phyloP scores from a whole-genome alignment of 2,888 invertebrate genomes.

The Dynastes hyllus region DNA sequence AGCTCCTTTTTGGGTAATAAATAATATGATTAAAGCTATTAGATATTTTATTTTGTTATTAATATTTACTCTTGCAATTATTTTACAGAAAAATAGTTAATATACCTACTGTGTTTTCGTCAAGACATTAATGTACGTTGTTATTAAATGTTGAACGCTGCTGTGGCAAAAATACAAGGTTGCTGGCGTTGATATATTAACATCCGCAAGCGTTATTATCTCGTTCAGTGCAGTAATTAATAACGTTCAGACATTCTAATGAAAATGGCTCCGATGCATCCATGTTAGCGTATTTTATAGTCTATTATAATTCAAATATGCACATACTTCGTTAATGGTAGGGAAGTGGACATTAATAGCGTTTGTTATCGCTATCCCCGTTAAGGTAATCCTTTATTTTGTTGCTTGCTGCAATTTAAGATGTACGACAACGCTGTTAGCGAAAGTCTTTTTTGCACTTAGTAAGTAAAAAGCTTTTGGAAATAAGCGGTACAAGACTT shows the following conservation, averaged over 20 bases:
- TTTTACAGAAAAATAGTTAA: too few species aligned
- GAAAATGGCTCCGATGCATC: conserved; percentile 14
- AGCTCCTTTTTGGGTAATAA: neutral
- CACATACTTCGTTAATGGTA: neutral
- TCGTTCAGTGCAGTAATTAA: neutral
- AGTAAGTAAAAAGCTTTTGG: neutral
- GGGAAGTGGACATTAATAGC: neutral
- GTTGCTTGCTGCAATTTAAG: neutral
- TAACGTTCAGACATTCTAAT: conserved; percentile 4
- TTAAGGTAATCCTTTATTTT: too few species aligned
- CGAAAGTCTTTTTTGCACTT: neutral
- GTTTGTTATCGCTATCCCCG: too few species aligned
- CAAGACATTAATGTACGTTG: too few species aligned
- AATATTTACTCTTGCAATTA: neutral
- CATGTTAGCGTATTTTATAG: neutral
- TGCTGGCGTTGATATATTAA: neutral
- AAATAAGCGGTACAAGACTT: neutral
- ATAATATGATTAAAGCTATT: neutral
- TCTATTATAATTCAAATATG: conserved; percentile 1
- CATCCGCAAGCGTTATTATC: neutral
- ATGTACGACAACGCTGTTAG: neutral
- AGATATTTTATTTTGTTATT: conserved; percentile 1
- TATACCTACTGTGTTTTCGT: too few species aligned
- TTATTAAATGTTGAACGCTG: neutral
- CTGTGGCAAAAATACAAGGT: neutral